Base-by-base conservation (phyloP, 2,888 invertebrate species). In the Lithodes maja region DNA sequence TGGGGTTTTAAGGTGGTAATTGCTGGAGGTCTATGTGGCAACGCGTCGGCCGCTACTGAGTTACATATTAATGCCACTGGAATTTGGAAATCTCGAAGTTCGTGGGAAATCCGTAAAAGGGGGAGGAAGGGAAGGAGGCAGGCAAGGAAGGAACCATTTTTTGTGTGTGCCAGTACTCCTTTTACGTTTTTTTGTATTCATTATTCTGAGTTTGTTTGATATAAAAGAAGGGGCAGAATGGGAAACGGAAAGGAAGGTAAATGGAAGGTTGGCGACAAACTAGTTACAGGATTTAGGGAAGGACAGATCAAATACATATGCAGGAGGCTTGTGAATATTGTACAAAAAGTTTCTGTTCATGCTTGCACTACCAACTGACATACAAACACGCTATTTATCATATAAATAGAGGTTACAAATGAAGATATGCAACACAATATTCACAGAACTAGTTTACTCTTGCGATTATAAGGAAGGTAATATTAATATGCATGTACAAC, bases 21-120 rank as follows among this genome's bases (percentile, higher is more conserved):
- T 33, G 33, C 33, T 33, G 33, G 33, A 33, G 33, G 33, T 33
- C 33, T 33, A 33, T 33, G 33, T 33, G 68, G 61, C 82, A 68
- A 82, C 82, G 17, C 33, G 33, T 33, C 3, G 49, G 61, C 69
- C 33, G 52, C 69, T 52, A 79, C 79, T 53, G 86, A 80, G 86
- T 80, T 84, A 81, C 84, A 88, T 84, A 88, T 85, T 88, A 85
- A 84, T 88, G 75, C 85, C 81, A 54, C 84, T 79, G 84, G 80
- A 80, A 84, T 81, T 69, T 85, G 85, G 85, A 85, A 85, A 85
- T 88, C 81, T 79, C 78, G 80, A 85, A 71, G 75, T 69, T 79
- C 85, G 81, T 78, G 85, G 88, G 88, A 83, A 88, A 71, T 53
- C 78, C 75, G 52, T 71, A 74, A 71, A 93, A 93, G 91, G 93